Evolutionary conservation across 1,140 invertebrate species (phyloP), one percentile per base, ranked within the genome.

Genomic region (Drosophila orena): DNA sequence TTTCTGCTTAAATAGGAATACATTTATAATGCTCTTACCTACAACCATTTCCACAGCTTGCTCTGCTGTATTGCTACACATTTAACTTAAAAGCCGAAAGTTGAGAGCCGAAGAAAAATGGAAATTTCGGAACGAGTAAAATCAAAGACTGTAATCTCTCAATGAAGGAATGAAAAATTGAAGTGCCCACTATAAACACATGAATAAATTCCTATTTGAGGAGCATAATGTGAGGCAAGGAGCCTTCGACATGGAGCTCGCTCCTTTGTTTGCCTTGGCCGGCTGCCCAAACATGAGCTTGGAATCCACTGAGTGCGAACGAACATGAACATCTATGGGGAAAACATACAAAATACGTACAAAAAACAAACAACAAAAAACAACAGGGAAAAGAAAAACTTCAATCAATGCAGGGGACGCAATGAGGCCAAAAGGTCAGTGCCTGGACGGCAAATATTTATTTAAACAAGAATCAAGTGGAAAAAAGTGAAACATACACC

Each of bases 361-460:
- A 54, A 35, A 50, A 44, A n/a, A n/a, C n/a, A n/a, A n/a, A n/a
- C n/a, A n/a, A n/a, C n/a, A n/a, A n/a, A n/a, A 4, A 44, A 42
- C 44, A 58, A 12, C 43, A 5, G 12, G 27, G 40, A 47, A 40
- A 37, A 22, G n/a, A 35, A 37, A 65, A 71, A 65, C 54, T 47
- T 64, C 42, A 64, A 53, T 81, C 58, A 62, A 55, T 80, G 68
- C 76, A 59, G 53, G 42, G 43, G 59, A 62, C 27, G 38, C 58
- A 84, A 69, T 54, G 56, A 58, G 81, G 81, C 60, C 81, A 84
- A 85, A 77, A 69, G 81, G 77, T 84, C 81, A 84, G 55, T 52
- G 59, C 43, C 47, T 56, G 15, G 40, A 53, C 43, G 34, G 73
- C 56, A 54, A 58, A 68, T 54, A 77, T 69, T 77, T 69, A 77